Percentiles rank a stretch among this genome's conserved stretches.
Conservation (phyloP, 2,888 invertebrate species). For the Stictocephala bisonia region DNA sequence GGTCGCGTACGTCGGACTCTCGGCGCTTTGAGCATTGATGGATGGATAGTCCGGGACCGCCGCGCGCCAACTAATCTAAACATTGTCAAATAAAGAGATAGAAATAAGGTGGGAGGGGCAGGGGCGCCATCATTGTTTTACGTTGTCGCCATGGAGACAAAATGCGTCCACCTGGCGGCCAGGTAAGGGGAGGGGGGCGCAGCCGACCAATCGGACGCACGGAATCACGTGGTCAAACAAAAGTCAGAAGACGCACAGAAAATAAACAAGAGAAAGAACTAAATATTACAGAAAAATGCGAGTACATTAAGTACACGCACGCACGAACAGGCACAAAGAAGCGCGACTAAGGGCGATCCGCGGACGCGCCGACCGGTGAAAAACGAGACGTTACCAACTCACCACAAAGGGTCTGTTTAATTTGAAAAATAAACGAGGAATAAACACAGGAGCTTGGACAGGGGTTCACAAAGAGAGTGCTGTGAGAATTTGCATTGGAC, state of each 20-base stretch:
- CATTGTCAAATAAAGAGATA: slow-evolving; percentile 37
- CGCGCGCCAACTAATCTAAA: slow-evolving; percentile 32
- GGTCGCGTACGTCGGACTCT: neutral
- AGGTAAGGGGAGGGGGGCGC: neutral
- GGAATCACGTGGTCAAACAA: neutral
- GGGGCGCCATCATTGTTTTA: slow-evolving; percentile 39
- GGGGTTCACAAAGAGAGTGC: slow-evolving; percentile 35
- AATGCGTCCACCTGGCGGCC: slow-evolving; percentile 22
- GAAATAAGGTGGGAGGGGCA: slow-evolving; percentile 27
- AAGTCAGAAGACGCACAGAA: neutral
- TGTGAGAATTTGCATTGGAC: slow-evolving; percentile 39
- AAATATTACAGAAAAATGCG: slow-evolving; percentile 39
- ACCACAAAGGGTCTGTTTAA: slow-evolving; percentile 36
- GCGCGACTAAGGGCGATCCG: slow-evolving; percentile 11
- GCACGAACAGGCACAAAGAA: slow-evolving; percentile 16
- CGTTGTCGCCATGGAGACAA: slow-evolving; percentile 26
- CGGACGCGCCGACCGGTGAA: slow-evolving; percentile 17
- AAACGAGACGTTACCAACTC: slow-evolving; percentile 17
- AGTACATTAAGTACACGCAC: neutral
- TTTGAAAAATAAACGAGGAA: slow-evolving; percentile 37
- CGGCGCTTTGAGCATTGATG: neutral
- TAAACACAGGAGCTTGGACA: slow-evolving; percentile 25
- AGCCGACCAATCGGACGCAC: neutral
- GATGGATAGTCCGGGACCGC: slow-evolving; percentile 3
- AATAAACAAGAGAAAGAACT: too few species aligned